phyloP scores from a whole-genome alignment of 2,888 invertebrate genomes.

The Dasysyrphus albostriatus region DNA sequence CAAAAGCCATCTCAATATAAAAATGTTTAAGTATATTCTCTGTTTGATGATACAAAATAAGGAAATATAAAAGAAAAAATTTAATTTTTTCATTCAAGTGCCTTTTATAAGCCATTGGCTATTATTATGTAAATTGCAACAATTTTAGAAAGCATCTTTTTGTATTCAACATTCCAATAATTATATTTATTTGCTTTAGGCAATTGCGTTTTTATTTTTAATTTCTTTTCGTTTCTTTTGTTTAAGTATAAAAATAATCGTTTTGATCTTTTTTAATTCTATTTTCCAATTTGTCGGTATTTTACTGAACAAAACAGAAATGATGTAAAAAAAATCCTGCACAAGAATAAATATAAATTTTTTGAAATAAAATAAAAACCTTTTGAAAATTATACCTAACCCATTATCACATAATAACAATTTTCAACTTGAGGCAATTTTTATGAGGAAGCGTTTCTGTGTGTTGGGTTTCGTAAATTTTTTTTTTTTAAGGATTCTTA shows the following conservation, averaged over 20 bases:
- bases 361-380: slow-evolving; percentile 25
- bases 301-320: not conserved
- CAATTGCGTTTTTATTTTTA: not conserved
- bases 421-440: slow-evolving; percentile 54
- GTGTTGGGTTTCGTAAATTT: not conserved
- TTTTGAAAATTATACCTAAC: slow-evolving; percentile 57
- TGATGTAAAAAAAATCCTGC: not conserved
- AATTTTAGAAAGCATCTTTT: not conserved
- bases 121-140: not conserved
- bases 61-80: not conserved
- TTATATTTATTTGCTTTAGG: not conserved
- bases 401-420: slow-evolving; percentile 69
- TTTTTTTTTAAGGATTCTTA: not conserved
- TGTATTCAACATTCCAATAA: not conserved
- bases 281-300: not conserved
- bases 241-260: not conserved
- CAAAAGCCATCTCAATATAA: no score
- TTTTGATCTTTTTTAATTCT: slow-evolving; percentile 3
- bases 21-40: no score
- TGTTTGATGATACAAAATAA: no score
- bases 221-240: not conserved
- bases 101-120: no score
- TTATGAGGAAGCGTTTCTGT: not conserved
- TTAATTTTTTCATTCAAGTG: no score
- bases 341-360: not conserved